Conservation (phyloP, 2,113 vertebrate genomes). For the Neolamprologus sp. region DNA sequence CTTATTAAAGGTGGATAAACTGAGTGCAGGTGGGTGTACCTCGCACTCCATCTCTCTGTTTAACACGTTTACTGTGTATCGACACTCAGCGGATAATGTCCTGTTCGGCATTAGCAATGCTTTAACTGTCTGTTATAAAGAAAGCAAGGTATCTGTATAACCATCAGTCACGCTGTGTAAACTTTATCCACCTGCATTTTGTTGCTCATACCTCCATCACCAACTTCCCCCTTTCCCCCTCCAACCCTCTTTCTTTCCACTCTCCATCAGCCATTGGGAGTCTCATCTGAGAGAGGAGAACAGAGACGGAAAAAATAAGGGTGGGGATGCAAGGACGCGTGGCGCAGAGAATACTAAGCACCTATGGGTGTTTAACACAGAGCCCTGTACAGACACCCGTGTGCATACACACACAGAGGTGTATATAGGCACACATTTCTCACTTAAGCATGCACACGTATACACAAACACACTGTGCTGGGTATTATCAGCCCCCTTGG, state of each 20-base stretch:
- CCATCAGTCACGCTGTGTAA: conserved; percentile 21
- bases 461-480: conserved; percentile 30
- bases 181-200: conserved; percentile 45
- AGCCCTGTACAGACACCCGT: conserved; percentile 18
- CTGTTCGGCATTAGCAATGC: background rate
- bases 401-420: background rate
- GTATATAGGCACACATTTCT: conserved; percentile 35
- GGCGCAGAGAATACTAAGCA: conserved; percentile 73
- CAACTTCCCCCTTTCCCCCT: background rate
- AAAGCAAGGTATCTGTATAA: background rate
- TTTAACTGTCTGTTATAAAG: conserved; percentile 13
- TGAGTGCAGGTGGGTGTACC: background rate
- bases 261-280: conserved; percentile 29
- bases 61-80: background rate
- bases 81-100: background rate
- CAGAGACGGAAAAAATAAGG: conserved; percentile 53
- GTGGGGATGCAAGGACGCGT: conserved; percentile 61
- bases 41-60: background rate
- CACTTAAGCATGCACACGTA: conserved; percentile 15
- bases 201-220: background rate
- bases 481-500: conserved; percentile 55
- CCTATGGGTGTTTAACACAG: conserved; percentile 62
- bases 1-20: background rate
- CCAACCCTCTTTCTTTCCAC: background rate
- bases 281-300: conserved; percentile 48